Base-by-base conservation (phyloP, 2,888 invertebrate genomes). In the Nematopogon swammerdamellus region DNA sequence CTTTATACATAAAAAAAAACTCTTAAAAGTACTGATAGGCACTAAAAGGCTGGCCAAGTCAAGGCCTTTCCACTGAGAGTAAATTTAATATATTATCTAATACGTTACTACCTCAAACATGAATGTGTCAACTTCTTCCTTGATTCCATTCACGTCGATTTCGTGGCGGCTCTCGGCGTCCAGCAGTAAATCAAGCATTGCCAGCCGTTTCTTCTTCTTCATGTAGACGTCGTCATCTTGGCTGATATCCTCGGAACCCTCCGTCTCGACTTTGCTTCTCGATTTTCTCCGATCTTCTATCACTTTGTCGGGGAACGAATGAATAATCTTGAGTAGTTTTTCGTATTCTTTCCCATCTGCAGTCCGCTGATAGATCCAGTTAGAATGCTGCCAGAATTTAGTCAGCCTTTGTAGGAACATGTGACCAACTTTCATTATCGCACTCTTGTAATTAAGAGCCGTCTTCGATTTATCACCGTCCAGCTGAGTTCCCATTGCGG, bases 111-210 rank as follows among this genome's bases (percentile, higher is more conserved):
- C 85, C 64, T 84, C 87, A 69, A 88, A 89, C 85, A 89, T 86
- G 58, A 89, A 88, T 0, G 89, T 89, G 57, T 89, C 85, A 1
- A 88, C 86, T 71, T 89, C 87, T 59, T 88, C 86, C 48, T 85
- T 73, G 50, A 89, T 84, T 30, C 87, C 86, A 44, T 82, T 68
- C 54, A 85, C 70, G 44, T 82, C 82, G 18, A 89, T 70, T 53
- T 81, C 70, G 5, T 82, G 84, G 53, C 82, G 81, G 36, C 74
- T 74, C 56, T 81, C 82, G 1, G 83, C 80, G 51, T 84, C 82
- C 6, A 89, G 59, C 14, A 89, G 59, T 14, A 88, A 68, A 65
- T 89, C 88, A 51, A 89, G 65, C 63, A 89, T 84, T 0, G 86
- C 86, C 61, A 83, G 68, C 59, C 82, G 81, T 54, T 76, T 83